Evolutionary conservation across 2,888 invertebrate genomes (phyloP), one percentile per base, ranked within the genome.

Genomic region (Shargacucullia verbasci): DNA sequence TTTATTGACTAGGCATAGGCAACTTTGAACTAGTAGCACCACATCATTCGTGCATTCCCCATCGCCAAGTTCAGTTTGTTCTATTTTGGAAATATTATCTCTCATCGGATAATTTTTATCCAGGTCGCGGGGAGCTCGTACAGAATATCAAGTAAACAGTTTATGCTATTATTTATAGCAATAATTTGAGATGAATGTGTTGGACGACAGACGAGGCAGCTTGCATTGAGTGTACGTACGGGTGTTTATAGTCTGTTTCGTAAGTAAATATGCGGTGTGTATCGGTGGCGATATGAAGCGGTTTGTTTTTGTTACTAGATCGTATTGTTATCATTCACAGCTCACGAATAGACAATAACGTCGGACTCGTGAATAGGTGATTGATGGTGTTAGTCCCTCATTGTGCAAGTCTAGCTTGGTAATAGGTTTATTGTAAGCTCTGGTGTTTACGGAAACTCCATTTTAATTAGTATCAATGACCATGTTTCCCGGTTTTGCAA

Each of bases 281-380:
- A 61, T 62, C 40, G 54, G 65, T 72, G 53, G 60, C 69, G 80
- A 81, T 78, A 78, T 73, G 71, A 78, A 75, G 62, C 80, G 73
- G 76, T 75, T 77, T 86, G 83, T 86, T 85, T 84, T 85, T 79
- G 77, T 82, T 84, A 80, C 73, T 73, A 76, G 69, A 65, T 48
- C 39, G 71, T 70, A 74, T 83, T 85, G 83, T 82, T 84, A 80
- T 83, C 79, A 79, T 81, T 85, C 65, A 70, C 54, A 54, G 69
- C 75, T 79, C 73, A 68, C 75, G 73, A 77, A 73, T 78, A 79
- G 79, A 81, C 79, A 83, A 80, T 80, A 76, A 80, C 48, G 49
- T 48, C 25, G 50, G 45, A 55, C 45, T 63, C 43, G 47, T 66
- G 70, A 73, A 74, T 75, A 44, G 59, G 58, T 70, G 70, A 72